Evolutionary conservation across 2,797 vertebrate species (phyloP).

Genomic region (Pangasius mekongensis): DNA sequence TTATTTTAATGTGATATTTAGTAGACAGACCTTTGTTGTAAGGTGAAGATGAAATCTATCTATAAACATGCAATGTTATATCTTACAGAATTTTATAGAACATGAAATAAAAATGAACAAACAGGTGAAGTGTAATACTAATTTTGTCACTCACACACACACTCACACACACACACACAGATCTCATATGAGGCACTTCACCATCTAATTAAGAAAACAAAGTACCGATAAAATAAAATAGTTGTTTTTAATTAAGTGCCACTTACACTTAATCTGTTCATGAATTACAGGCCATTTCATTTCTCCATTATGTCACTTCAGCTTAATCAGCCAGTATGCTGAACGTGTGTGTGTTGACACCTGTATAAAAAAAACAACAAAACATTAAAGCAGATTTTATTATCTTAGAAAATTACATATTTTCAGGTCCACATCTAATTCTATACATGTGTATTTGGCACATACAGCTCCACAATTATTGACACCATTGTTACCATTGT

Average conservation of each 20-base stretch:
- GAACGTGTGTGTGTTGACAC: neutral
- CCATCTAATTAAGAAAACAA: slow-evolving; percentile 27
- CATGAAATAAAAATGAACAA: slow-evolving; percentile 62
- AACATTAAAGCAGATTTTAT: neutral
- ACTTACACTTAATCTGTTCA: slow-evolving; percentile 11
- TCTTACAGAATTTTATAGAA: slow-evolving; percentile 85
- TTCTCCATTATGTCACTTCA: slow-evolving; percentile 24
- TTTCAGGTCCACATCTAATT: neutral
- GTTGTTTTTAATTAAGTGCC: slow-evolving; percentile 28
- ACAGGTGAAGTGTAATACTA: slow-evolving; percentile 30
- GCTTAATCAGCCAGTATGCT: slow-evolving; percentile 10
- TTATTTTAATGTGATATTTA: slow-evolving; percentile 79
- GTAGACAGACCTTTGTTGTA: slow-evolving; percentile 81
- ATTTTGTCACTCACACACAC: neutral
- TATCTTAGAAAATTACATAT: neutral
- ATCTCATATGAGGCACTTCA: neutral
- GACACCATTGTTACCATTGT: neutral
- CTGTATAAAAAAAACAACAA: neutral
- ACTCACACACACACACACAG: neutral
- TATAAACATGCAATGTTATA: slow-evolving; percentile 85
- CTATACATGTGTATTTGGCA: neutral
- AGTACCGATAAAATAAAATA: slow-evolving; percentile 18
- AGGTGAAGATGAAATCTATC: slow-evolving; percentile 62
- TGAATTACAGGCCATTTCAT: neutral
- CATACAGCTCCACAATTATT: neutral